Evolutionary conservation across 2,888 invertebrate genomes (phyloP).

Genomic region (Chaetoderma sp.): DNA sequence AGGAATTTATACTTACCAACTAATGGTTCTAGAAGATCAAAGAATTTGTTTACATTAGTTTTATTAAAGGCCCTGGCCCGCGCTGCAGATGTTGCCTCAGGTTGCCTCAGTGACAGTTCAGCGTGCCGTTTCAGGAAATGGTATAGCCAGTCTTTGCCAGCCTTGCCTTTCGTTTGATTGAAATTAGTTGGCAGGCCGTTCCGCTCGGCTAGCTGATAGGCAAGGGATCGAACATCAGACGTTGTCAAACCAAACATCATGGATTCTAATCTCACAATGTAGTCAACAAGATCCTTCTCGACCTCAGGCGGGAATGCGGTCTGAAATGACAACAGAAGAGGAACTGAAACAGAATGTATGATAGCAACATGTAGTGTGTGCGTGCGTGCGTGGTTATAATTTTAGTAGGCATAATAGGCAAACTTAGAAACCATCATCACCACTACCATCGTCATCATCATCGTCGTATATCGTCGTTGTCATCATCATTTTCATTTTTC

Average conservation of each 20-base stretch:
- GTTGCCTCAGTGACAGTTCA: constrained; percentile 9
- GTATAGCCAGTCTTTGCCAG: constrained; percentile 18
- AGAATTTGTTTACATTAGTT: constrained; percentile 18
- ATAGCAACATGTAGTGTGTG: no score
- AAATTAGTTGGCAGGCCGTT: constrained; percentile 8
- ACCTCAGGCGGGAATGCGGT: no score
- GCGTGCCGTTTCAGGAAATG: background rate
- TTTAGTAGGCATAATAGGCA: no score
- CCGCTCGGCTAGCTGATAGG: constrained; percentile 11
- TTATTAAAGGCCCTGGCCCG: constrained; percentile 18
- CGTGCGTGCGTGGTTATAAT: no score
- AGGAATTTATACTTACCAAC: background rate
- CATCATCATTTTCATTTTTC: no score
- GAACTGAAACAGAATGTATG: no score
- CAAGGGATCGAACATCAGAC: constrained; percentile 11
- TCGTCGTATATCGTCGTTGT: no score
- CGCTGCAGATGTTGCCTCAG: constrained; percentile 16
- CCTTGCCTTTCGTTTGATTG: constrained; percentile 8
- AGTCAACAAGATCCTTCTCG: no score
- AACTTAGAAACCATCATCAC: no score
- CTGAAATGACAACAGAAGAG: no score
- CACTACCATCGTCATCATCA: no score
- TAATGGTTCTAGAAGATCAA: constrained; percentile 15
- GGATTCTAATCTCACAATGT: no score
- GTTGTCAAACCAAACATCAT: constrained; percentile 11